A percentile compares a stretch with the other conserved stretches of the same genome.
These are phyloP conservation scores for Argyrosomus regius DNA, from an alignment of 2,797 vertebrate genomes.

Conservation along the genomic window DNA sequence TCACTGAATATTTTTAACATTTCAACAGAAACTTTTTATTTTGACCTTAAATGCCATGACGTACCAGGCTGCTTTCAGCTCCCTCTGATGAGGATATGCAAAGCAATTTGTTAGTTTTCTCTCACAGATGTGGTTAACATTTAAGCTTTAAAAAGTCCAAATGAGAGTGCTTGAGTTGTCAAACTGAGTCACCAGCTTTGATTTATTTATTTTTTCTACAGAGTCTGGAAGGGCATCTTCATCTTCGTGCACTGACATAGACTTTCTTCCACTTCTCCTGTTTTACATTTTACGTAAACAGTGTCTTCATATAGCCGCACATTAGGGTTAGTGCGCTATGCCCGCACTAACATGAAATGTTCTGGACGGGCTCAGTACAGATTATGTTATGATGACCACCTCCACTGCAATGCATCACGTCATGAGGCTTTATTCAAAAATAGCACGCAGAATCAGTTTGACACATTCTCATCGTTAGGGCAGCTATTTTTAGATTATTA, in stretches of 20 bases:
- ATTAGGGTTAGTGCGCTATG: slow-evolving; percentile 26
- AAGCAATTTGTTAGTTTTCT: slow-evolving; percentile 64
- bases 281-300: slow-evolving; percentile 18
- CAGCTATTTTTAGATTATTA: slow-evolving; percentile 65
- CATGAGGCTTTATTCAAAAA: slow-evolving; percentile 55
- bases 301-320: slow-evolving; percentile 16
- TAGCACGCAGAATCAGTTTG: slow-evolving; percentile 49
- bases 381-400: slow-evolving; percentile 60
- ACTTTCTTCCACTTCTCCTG: neutral
- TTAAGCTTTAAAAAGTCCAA: slow-evolving; percentile 53
- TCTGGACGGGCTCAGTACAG: slow-evolving; percentile 45
- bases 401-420: slow-evolving; percentile 47
- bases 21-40: slow-evolving; percentile 55
- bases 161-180: slow-evolving; percentile 55
- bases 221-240: slow-evolving; percentile 40
- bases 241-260: slow-evolving; percentile 9
- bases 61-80: slow-evolving; percentile 44
- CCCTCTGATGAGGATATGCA: slow-evolving; percentile 54
- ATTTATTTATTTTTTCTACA: slow-evolving; percentile 38
- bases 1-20: slow-evolving; percentile 60
- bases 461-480: slow-evolving; percentile 38
- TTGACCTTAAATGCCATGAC: slow-evolving; percentile 51
- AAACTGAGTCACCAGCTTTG: slow-evolving; percentile 54
- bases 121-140: slow-evolving; percentile 58
- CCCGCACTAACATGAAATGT: slow-evolving; percentile 43